A percentile compares a stretch with the other conserved stretches of the same genome.
Evolutionary conservation across 2,113 vertebrate species (phyloP).

Genomic region (Xerus inauris): DNA sequence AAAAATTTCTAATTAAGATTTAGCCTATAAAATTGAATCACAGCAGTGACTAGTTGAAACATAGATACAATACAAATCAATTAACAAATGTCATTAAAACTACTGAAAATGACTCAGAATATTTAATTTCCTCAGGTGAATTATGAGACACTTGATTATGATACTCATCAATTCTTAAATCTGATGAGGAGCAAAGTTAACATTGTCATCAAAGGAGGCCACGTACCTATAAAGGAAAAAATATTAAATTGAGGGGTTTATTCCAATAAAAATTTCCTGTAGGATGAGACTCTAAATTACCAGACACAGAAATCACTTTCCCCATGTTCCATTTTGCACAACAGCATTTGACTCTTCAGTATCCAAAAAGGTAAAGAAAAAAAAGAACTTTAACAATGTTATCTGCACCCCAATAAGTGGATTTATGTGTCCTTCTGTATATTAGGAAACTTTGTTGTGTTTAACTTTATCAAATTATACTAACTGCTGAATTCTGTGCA

Average conservation of each 20-base stretch:
- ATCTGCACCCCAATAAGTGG: neutral
- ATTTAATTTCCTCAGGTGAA: neutral
- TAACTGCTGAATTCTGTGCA: neutral
- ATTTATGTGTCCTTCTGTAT: neutral
- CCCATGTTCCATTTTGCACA: neutral
- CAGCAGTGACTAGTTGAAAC: neutral
- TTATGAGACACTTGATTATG: neutral
- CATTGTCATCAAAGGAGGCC: neutral
- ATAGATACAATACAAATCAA: neutral
- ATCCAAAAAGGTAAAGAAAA: neutral
- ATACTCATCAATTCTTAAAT: neutral
- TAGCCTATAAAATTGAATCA: neutral
- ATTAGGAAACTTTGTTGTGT: neutral
- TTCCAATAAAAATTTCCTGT: neutral
- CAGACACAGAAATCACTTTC: neutral
- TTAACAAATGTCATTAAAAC: neutral
- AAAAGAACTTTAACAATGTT: neutral
- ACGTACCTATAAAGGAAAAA: neutral
- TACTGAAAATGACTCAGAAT: constrained; percentile 13
- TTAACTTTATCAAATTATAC: constrained; percentile 35
- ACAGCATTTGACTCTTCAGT: neutral
- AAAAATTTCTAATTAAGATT: neutral
- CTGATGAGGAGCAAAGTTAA: neutral
- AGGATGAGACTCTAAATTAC: neutral
- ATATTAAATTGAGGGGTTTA: neutral